A percentile compares a stretch with the other conserved stretches of the same genome.
Conservation (phyloP, 2,797 vertebrate species). For the Microhierax caerulescens region DNA sequence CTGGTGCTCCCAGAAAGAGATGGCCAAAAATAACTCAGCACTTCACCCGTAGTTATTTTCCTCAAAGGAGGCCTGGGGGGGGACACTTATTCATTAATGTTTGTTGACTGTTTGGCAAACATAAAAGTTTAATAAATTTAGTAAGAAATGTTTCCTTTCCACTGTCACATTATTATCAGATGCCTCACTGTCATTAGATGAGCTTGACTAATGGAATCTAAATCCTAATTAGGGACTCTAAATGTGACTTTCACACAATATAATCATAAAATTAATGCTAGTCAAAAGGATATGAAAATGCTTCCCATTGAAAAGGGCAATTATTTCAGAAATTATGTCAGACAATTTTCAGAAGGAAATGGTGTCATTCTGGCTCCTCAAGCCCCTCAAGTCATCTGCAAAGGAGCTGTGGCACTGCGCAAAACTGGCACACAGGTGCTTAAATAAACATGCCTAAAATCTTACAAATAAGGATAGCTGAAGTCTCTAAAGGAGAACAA, state of each 20-base stretch:
- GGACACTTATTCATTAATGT: not conserved
- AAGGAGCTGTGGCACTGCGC: not conserved
- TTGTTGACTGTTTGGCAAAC: not conserved
- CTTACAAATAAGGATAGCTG: not conserved
- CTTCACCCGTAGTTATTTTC: not conserved
- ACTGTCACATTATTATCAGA: not conserved
- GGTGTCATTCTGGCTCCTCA: not conserved
- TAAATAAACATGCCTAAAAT: not conserved
- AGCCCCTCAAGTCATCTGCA: not conserved
- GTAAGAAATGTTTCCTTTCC: not conserved
- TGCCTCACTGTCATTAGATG: not conserved
- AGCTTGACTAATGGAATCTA: conserved; percentile 10
- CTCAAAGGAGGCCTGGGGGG: not conserved
- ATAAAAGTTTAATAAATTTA: not conserved
- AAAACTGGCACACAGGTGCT: not conserved
- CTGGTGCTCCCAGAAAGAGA: not conserved
- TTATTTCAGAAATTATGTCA: not conserved
- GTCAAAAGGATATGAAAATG: not conserved
- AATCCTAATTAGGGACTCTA: not conserved
- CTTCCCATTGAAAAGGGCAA: not conserved
- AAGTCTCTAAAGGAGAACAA: not conserved
- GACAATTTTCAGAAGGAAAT: not conserved
- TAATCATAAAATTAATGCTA: not conserved
- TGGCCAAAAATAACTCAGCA: not conserved
- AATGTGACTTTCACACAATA: not conserved